These are phyloP conservation scores for Vannuccia rotundouncinata DNA, from an alignment of 2,888 invertebrate species.

Conservation along the genomic window DNA sequence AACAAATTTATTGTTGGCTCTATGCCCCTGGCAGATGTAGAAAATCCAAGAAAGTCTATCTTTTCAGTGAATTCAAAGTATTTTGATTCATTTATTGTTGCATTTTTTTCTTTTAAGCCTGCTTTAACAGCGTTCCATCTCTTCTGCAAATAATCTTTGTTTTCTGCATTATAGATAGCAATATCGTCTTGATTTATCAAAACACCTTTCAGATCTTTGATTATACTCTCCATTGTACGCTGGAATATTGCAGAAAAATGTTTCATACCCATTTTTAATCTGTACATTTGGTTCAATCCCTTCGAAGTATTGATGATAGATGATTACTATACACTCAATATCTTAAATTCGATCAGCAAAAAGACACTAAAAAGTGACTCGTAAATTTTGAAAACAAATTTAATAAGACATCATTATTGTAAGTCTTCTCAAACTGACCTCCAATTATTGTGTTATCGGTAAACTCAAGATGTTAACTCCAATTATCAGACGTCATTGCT, in stretches of 20 bases:
- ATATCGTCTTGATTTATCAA: slow-evolving; percentile 37
- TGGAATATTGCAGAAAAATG: slow-evolving; percentile 36
- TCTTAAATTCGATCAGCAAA: too few relatives aligned
- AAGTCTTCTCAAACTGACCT: too few relatives aligned
- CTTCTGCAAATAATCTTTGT: background rate
- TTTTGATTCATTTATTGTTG: slow-evolving; percentile 37
- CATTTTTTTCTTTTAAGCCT: slow-evolving; percentile 35
- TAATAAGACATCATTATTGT: too few relatives aligned
- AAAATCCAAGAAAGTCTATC: slow-evolving; percentile 33
- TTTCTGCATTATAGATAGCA: slow-evolving; percentile 35
- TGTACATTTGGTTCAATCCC: too few relatives aligned
- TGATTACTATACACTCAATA: too few relatives aligned
- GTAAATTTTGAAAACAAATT: too few relatives aligned
- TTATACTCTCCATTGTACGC: slow-evolving; percentile 31
- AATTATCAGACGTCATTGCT: too few relatives aligned
- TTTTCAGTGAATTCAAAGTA: slow-evolving; percentile 29
- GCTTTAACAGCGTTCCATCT: slow-evolving; percentile 36
- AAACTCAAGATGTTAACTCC: too few relatives aligned
- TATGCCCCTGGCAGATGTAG: background rate
- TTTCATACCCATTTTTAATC: too few relatives aligned
- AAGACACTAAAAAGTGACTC: too few relatives aligned
- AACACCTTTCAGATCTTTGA: slow-evolving; percentile 34
- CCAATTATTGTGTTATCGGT: too few relatives aligned
- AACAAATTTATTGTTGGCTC: slow-evolving; percentile 16
- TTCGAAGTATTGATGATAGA: too few relatives aligned